A percentile compares a stretch with the other conserved stretches of the same genome.
phyloP scores from a whole-genome alignment of 2,797 vertebrate genomes.

The Lagodon rhomboides region DNA sequence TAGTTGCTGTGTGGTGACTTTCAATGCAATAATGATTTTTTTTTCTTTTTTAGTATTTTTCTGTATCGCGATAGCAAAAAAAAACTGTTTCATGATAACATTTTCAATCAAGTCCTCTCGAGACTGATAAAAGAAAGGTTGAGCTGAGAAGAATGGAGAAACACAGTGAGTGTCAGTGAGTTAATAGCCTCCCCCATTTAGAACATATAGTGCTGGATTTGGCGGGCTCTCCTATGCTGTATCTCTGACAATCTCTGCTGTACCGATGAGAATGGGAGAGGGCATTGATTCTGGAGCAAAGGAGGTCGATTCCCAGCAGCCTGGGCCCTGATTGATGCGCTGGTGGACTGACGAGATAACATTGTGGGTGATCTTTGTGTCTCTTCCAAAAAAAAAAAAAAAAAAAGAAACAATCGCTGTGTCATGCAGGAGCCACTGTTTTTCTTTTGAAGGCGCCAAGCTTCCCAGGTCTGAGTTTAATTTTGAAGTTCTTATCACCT shows the following conservation, averaged over 20 bases:
- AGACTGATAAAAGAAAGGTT: conserved; percentile 60
- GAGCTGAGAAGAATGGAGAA: conserved; percentile 48
- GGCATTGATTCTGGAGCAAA: conserved; percentile 83
- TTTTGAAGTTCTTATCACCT: conserved; percentile 83
- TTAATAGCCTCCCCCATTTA: conserved; percentile 81
- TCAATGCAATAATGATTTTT: not conserved
- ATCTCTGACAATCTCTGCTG: conserved; percentile 84
- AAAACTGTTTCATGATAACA: conserved; percentile 15
- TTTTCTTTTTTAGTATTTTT: not conserved
- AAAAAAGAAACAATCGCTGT: conserved; percentile 77
- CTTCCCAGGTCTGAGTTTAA: conserved; percentile 75
- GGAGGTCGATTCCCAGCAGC: conserved; percentile 82
- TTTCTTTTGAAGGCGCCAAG: conserved; percentile 67
- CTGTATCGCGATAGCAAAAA: not conserved
- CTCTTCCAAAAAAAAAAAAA: conserved; percentile 39
- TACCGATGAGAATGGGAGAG: conserved; percentile 79
- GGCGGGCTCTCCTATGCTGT: conserved; percentile 65
- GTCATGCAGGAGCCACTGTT: conserved; percentile 65
- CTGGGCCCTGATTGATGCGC: conserved; percentile 84
- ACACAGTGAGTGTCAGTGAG: conserved; percentile 67
- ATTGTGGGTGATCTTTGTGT: conserved; percentile 85
- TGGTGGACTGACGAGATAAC: conserved; percentile 86
- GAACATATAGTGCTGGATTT: conserved; percentile 69
- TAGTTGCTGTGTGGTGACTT: not conserved
- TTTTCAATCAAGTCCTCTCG: conserved; percentile 41